A percentile compares a stretch with the other conserved stretches of the same genome.
These are phyloP conservation scores for Agrenia bidenticulata DNA, from an alignment of 2,888 invertebrate species.

Conservation along the genomic window DNA sequence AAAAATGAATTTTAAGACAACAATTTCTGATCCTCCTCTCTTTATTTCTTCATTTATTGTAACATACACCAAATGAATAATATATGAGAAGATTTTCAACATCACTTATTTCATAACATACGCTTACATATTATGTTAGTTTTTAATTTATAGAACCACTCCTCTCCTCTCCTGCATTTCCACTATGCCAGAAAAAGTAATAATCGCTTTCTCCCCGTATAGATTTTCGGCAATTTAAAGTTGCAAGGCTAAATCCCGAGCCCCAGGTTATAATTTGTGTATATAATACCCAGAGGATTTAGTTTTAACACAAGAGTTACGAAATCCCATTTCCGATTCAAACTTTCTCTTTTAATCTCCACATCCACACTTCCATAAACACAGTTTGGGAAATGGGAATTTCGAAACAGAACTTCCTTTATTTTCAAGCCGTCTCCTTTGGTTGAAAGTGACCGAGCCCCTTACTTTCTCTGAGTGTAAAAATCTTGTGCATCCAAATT, in stretches of 20 bases:
- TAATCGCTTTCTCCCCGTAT: slow-evolving; percentile 34
- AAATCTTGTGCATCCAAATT: neutral
- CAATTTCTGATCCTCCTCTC: slow-evolving; percentile 14
- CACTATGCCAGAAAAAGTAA: slow-evolving; percentile 24
- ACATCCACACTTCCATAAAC: neutral
- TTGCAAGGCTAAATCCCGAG: neutral
- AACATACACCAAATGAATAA: slow-evolving; percentile 8
- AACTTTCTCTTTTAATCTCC: neutral
- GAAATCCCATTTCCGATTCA: no score
- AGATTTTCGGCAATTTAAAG: neutral
- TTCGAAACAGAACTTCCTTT: neutral
- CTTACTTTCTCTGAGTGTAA: slow-evolving; percentile 29
- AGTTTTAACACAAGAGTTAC: no score
- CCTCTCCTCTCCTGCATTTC: slow-evolving; percentile 16
- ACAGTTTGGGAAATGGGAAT: slow-evolving; percentile 3
- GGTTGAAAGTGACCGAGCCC: slow-evolving; percentile 49
- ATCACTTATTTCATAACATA: slow-evolving; percentile 17
- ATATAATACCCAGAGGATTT: no score
- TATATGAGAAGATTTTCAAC: slow-evolving; percentile 20
- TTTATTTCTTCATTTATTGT: slow-evolving; percentile 17
- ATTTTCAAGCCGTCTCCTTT: slow-evolving; percentile 11
- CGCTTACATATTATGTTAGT: slow-evolving; percentile 13
- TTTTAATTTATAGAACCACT: neutral
- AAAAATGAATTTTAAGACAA: no score
- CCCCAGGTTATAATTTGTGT: no score